These are phyloP conservation scores for Cerceris rybyensis DNA, from an alignment of 2,888 invertebrate species.

Conservation along the genomic window DNA sequence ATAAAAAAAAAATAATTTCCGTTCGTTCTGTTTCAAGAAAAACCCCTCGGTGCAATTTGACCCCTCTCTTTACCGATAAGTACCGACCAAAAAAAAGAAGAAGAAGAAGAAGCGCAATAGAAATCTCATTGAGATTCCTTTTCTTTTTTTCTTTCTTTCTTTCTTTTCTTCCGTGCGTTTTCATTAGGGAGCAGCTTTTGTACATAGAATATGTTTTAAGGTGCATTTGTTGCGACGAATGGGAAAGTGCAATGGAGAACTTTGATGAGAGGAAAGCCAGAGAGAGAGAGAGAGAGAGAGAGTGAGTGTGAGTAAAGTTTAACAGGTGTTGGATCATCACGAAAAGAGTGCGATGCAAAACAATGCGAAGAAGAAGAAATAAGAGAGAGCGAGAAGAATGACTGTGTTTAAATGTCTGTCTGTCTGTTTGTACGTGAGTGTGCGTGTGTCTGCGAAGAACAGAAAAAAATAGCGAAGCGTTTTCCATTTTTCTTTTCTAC, in stretches of 20 bases:
- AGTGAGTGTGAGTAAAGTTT: slow-evolving; percentile 1
- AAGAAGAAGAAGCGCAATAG: slow-evolving; percentile 17
- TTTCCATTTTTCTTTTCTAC: slow-evolving; percentile 26
- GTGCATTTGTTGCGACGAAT: slow-evolving; percentile 78
- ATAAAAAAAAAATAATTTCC: slow-evolving; percentile 5
- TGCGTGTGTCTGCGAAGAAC: slow-evolving; percentile 21
- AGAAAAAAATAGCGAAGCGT: slow-evolving; percentile 32
- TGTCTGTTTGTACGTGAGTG: not conserved
- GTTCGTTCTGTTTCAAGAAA: slow-evolving; percentile 30
- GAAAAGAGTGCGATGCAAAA: slow-evolving; percentile 18
- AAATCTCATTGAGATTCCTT: slow-evolving; percentile 32
- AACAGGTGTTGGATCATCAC: slow-evolving; percentile 15
- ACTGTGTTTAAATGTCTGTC: not conserved
- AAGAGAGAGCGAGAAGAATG: slow-evolving; percentile 41
- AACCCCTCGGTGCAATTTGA: slow-evolving; percentile 69
- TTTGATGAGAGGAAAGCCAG: slow-evolving; percentile 52
- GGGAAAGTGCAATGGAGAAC: slow-evolving; percentile 81
- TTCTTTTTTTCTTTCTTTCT: slow-evolving; percentile 6
- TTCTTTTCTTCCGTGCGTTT: slow-evolving; percentile 36
- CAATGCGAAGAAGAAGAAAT: slow-evolving; percentile 12
- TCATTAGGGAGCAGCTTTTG: slow-evolving; percentile 72
- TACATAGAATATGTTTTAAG: slow-evolving; percentile 79
- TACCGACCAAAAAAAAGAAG: slow-evolving; percentile 61
- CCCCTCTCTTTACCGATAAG: slow-evolving; percentile 40
- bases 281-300: slow-evolving; percentile 20